Conservation (phyloP, 2,113 vertebrate species). For the Isichthys henryi region DNA sequence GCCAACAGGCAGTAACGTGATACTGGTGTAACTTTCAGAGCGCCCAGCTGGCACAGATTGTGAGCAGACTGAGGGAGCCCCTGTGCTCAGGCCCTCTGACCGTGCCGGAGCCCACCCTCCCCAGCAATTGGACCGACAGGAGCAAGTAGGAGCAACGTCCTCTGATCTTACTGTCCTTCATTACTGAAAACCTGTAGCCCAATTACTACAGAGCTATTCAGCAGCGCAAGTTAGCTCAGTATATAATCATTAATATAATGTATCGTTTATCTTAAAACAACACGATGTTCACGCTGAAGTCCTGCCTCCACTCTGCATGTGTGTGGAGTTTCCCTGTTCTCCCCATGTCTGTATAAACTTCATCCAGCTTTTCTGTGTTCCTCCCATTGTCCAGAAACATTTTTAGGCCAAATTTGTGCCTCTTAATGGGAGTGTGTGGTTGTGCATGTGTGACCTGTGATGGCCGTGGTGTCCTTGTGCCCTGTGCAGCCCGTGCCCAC, state of each 20-base stretch:
- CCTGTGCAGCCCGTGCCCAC: not conserved
- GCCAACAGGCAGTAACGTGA: not conserved
- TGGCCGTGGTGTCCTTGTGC: not conserved
- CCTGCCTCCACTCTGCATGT: not conserved
- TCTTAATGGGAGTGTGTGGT: not conserved
- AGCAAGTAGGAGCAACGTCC: constrained; percentile 59
- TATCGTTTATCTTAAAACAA: not conserved
- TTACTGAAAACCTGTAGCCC: not conserved
- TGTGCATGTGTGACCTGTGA: not conserved
- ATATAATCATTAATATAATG: not conserved
- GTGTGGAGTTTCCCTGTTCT: not conserved
- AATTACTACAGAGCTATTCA: not conserved
- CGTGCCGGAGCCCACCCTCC: constrained; percentile 64
- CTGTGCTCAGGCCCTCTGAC: constrained; percentile 67
- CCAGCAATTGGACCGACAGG: constrained; percentile 56
- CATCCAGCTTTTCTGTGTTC: too few species aligned
- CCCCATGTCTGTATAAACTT: not conserved
- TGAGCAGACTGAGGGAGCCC: constrained; percentile 80
- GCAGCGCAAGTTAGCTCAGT: not conserved
- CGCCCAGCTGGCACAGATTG: constrained; percentile 81
- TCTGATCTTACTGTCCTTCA: not conserved
- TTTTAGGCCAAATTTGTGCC: not conserved
- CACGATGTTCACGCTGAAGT: not conserved
- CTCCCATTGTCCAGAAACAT: not conserved
- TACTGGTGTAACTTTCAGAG: constrained; percentile 63